Evolutionary conservation across 2,888 invertebrate genomes (phyloP).

Genomic region (Drymonia ruficornis): DNA sequence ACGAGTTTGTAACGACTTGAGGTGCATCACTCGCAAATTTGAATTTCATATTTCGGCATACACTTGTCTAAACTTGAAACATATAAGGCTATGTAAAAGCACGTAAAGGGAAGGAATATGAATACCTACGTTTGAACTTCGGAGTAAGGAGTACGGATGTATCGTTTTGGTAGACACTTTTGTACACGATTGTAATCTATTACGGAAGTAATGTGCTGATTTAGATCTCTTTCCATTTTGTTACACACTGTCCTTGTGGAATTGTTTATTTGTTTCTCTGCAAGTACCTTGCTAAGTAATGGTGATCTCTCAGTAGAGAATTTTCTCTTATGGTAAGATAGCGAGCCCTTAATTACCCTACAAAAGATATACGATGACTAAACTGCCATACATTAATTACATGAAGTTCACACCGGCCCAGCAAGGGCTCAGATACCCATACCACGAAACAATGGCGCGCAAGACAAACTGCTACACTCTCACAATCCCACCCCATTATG

Average conservation of each 20-base stretch:
- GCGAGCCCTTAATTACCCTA: background rate
- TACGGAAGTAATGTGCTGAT: constrained; percentile 4
- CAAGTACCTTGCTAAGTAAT: background rate
- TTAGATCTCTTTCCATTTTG: background rate
- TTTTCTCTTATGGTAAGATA: background rate
- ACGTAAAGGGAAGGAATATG: background rate
- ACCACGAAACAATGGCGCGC: constrained; percentile 37
- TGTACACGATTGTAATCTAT: constrained; percentile 4
- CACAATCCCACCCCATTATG: constrained; percentile 43
- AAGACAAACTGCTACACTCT: constrained; percentile 37
- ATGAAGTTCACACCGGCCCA: background rate
- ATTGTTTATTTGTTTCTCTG: background rate
- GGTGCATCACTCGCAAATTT: constrained; percentile 57
- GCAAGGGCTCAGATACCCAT: background rate
- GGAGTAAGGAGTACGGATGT: background rate
- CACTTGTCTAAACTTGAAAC: constrained; percentile 29
- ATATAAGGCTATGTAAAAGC: background rate
- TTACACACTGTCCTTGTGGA: background rate
- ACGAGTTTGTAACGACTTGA: constrained; percentile 69
- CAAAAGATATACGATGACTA: background rate
- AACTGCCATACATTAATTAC: background rate
- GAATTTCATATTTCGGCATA: constrained; percentile 59
- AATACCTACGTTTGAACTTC: background rate
- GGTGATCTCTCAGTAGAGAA: background rate
- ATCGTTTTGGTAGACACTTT: background rate